These are phyloP conservation scores for Peromyscus eremicus DNA, from an alignment of 2,797 vertebrate genomes.

Conservation along the genomic window DNA sequence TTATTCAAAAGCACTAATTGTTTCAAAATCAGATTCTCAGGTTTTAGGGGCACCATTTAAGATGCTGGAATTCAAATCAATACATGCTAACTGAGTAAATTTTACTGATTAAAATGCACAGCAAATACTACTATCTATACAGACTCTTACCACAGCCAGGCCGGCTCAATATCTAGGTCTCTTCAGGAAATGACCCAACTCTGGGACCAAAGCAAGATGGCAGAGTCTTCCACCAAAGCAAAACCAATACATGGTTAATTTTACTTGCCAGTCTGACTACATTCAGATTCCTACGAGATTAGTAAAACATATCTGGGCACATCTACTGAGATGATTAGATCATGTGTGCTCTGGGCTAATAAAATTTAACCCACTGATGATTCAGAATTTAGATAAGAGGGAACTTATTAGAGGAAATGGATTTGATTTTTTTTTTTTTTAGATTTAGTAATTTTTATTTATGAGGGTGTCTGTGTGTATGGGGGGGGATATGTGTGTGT, in stretches of 20 bases:
- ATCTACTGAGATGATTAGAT: not conserved
- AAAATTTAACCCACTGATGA: not conserved
- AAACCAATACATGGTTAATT: not conserved
- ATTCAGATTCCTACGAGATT: not conserved
- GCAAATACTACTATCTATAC: not conserved
- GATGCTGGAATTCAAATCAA: conserved; percentile 4
- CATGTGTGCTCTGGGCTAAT: not conserved
- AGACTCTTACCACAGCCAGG: not conserved
- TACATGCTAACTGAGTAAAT: not conserved
- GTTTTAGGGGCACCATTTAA: not conserved
- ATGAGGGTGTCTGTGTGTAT: not conserved
- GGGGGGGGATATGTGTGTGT: too few species aligned
- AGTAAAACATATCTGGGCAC: not conserved
- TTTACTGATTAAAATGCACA: conserved; percentile 7
- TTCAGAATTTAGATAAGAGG: not conserved
- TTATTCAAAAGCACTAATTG: not conserved
- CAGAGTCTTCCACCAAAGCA: not conserved
- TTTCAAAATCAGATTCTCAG: not conserved
- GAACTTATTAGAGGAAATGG: not conserved
- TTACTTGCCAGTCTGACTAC: not conserved
- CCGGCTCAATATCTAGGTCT: not conserved
- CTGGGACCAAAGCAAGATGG: not conserved
- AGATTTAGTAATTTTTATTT: not conserved
- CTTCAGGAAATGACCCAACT: not conserved
- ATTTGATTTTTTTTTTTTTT: not conserved